Evolutionary conservation across 1,140 invertebrate species (phyloP), one percentile per base, ranked within the genome.

Genomic region (Hermatobates lingyangjiaoensis): DNA sequence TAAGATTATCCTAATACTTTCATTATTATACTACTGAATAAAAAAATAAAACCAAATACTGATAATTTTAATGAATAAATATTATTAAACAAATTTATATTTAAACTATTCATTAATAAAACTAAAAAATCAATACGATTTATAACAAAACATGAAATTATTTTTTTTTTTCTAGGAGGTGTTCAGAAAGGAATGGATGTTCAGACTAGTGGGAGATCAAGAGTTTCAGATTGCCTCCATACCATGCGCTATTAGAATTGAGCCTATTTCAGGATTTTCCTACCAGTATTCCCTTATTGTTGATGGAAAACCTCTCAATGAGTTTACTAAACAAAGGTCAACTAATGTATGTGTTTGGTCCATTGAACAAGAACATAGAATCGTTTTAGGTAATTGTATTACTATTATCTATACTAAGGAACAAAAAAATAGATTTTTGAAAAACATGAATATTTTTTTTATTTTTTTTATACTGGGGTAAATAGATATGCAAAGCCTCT

Each of bases 101-200:
- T n/a, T n/a, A n/a, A n/a, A n/a, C n/a, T n/a, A n/a, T n/a, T n/a
- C n/a, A n/a, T n/a, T n/a, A n/a, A n/a, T n/a, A n/a, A n/a, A n/a
- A n/a, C n/a, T n/a, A n/a, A n/a, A n/a, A n/a, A n/a, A n/a, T n/a
- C 28, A 15, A 15, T 34, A 34, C 28, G 28, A 34, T 42, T 42
- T 14, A 42, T 5, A 18, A 42, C 5, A 42, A 42, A 42, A 5
- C 14, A 42, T 18, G 5, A 42, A 10, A 42, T 42, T 42, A 20
- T 42, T 7, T 18, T 5, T 18, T 12, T 42, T 7, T 5, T 42
- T 18, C 4, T 18, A 88, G 82, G 86, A 87, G 66, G 71, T 87
- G 5, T 54, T 83, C 4, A 68, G 76, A 23, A 71, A 74, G 53
- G 84, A 90, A 46, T 91, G 83, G 83, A 86, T 91, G 82, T 91